These are phyloP conservation scores for Hirtodrosophila histrioides DNA, from an alignment of 2,888 invertebrate species.

Conservation along the genomic window DNA sequence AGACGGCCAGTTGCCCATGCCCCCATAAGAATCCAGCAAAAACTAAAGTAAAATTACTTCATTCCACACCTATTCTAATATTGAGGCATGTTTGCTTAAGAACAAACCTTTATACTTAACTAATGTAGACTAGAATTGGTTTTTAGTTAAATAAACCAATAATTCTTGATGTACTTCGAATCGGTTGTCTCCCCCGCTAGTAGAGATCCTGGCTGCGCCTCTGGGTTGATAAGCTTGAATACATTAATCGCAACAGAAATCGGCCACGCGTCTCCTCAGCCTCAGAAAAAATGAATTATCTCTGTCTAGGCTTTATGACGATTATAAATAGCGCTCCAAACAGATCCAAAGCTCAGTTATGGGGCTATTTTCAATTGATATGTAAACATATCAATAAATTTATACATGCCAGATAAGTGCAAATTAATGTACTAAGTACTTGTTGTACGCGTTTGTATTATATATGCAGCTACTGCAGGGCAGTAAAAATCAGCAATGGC, in stretches of 20 bases:
- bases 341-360: slow-evolving; percentile 15
- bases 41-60: too few species aligned
- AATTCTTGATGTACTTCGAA: too few species aligned
- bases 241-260: slow-evolving; percentile 47
- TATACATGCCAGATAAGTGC: slow-evolving; percentile 52
- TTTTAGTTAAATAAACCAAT: too few species aligned
- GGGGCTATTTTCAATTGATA: slow-evolving; percentile 49
- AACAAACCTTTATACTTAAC: too few species aligned
- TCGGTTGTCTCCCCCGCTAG: too few species aligned
- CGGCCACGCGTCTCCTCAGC: slow-evolving; percentile 51
- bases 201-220: too few species aligned
- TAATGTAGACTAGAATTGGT: too few species aligned
- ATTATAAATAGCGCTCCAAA: slow-evolving; percentile 24
- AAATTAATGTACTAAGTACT: slow-evolving; percentile 31
- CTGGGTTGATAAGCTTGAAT: slow-evolving; percentile 46
- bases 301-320: slow-evolving; percentile 13
- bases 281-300: slow-evolving; percentile 19
- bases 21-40: too few species aligned
- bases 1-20: too few species aligned
- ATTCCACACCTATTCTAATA: too few species aligned
- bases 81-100: too few species aligned
- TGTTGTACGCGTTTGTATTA: neutral
- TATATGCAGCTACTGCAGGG: slow-evolving; percentile 28
- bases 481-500: slow-evolving; percentile 56
- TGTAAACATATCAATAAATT: slow-evolving; percentile 39